Evolutionary conservation across 2,113 vertebrate genomes (phyloP), one percentile per base, ranked within the genome.

Genomic region (Monopterus albus): DNA sequence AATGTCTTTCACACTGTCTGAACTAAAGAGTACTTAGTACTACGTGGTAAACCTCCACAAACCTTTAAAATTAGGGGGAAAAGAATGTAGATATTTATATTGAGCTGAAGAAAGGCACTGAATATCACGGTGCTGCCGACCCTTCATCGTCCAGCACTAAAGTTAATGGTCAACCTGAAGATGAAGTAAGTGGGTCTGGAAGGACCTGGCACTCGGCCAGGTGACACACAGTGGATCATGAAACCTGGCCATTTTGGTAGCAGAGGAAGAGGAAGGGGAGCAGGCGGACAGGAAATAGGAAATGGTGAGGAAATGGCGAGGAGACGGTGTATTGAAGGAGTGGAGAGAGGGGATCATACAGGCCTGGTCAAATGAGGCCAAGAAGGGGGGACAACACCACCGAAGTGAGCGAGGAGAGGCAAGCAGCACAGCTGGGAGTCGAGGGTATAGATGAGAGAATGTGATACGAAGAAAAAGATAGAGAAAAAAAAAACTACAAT

Each of bases 251-350:
- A 71, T 61, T 68, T 49, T 58, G 57, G 87, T 73, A 78, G 70
- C 64, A 70, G 73, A 85, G 87, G 86, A 89, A 88, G 69, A 83
- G 88, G 87, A 93, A 87, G 88, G 74, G 76, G 87, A 86, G 79
- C 78, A 82, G 76, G 46, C 35, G 7, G 60, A 80, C 82, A 47
- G 91, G 91, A 93, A 93, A 81, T 6, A 81, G 90, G 88, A 90
- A 91, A 87, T 36, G 63, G 53, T 57, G 21, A 78, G 85, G 88
- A 90, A 91, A 87, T 36, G 63, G 53, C 60, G 21, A 78, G 85
- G 88, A 88, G 80, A 88, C 88, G 89, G 60, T 61, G 82, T 84
- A 89, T 83, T 93, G 81, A 69, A 80, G 84, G 42, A 81, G 65
- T 56, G 26, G 46, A 60, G 79, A 51, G 58, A 38, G 56, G 69